These are phyloP conservation scores for Pogonophryne albipinna DNA, from an alignment of 2,797 vertebrate genomes.

Conservation along the genomic window DNA sequence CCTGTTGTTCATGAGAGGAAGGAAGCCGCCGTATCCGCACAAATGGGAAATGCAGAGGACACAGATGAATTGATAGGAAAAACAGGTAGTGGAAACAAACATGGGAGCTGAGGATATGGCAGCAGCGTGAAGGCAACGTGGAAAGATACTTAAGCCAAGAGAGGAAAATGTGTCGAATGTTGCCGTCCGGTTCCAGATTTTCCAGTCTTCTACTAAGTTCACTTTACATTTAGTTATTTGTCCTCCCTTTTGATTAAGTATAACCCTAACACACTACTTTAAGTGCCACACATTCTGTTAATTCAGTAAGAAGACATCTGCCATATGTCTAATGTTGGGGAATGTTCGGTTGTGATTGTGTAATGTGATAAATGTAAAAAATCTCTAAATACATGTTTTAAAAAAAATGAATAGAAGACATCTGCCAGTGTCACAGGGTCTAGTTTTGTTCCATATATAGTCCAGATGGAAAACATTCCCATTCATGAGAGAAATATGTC, in stretches of 20 bases:
- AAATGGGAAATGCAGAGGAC: slow-evolving; percentile 70
- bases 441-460: not conserved
- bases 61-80: slow-evolving; percentile 56
- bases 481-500: not conserved
- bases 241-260: not conserved
- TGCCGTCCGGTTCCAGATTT: not conserved
- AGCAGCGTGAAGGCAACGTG: slow-evolving; percentile 11
- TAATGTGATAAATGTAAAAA: too few species aligned
- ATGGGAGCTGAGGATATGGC: slow-evolving; percentile 45
- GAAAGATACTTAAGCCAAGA: slow-evolving; percentile 38
- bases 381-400: too few species aligned
- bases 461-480: not conserved
- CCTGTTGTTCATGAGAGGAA: slow-evolving; percentile 75
- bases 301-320: not conserved
- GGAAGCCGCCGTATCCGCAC: slow-evolving; percentile 61
- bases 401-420: too few species aligned
- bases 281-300: not conserved
- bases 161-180: slow-evolving; percentile 22
- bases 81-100: slow-evolving; percentile 67
- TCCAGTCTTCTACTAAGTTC: slow-evolving; percentile 2
- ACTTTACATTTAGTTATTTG: not conserved
- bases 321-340: too few species aligned
- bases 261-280: not conserved
- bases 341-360: too few species aligned
- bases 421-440: not conserved